These are phyloP conservation scores for Hydropotes inermis DNA, from an alignment of 2,113 vertebrate species.

Conservation along the genomic window DNA sequence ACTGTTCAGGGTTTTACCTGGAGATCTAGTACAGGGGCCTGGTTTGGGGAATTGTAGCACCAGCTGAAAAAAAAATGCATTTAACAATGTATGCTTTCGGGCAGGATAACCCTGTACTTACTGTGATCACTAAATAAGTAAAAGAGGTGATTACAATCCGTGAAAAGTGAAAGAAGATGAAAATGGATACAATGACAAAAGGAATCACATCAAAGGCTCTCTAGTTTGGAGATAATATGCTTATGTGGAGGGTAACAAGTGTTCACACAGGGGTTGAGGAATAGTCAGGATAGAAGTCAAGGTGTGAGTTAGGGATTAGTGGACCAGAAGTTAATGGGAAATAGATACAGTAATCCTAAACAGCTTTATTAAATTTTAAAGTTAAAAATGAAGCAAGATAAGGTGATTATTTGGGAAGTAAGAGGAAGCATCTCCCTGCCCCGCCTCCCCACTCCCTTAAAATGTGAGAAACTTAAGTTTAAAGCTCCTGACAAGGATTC, in stretches of 20 bases:
- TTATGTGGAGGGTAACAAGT: neutral
- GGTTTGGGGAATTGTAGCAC: neutral
- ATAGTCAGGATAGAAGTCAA: neutral
- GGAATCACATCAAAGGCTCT: neutral
- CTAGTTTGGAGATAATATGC: neutral
- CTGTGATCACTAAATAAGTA: neutral
- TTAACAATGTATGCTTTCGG: neutral
- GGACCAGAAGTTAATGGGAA: neutral
- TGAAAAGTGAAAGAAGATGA: neutral
- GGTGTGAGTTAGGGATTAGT: neutral
- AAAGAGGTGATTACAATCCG: neutral
- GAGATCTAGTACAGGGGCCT: neutral
- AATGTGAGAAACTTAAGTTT: neutral
- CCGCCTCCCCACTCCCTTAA: accelerated
- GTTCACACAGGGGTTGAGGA: neutral
- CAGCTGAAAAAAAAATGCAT: neutral
- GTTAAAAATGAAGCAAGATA: neutral
- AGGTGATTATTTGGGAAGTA: neutral
- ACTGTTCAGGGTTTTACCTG: conserved; percentile 13
- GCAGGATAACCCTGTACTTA: neutral
- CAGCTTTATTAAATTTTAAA: neutral
- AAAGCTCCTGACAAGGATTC: neutral
- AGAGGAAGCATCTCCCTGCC: neutral
- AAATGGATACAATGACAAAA: neutral
- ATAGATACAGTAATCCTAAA: neutral